Percentiles rank a stretch among this genome's conserved stretches.
phyloP scores from a whole-genome alignment of 2,113 vertebrate genomes.

The Pterocles orientalis region DNA sequence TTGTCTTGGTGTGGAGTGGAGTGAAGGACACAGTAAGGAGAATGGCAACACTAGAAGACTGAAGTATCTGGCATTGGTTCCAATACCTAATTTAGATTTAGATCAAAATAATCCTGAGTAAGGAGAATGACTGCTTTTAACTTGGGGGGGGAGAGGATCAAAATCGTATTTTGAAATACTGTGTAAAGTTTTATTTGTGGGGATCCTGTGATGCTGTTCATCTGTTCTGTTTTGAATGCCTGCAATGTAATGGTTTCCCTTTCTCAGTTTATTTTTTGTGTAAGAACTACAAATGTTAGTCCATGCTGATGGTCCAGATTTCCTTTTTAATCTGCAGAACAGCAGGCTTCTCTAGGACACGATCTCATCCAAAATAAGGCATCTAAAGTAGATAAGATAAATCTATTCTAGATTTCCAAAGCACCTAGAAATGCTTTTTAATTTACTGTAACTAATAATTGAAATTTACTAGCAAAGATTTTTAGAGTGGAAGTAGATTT shows the following conservation, averaged over 20 bases:
- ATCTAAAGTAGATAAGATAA: not conserved
- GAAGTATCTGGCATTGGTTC: not conserved
- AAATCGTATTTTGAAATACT: not conserved
- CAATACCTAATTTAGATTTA: not conserved
- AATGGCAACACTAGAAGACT: not conserved
- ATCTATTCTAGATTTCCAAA: not conserved
- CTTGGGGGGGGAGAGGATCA: rapidly evolving
- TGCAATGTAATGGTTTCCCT: not conserved
- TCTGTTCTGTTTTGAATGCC: not conserved
- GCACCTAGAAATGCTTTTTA: not conserved
- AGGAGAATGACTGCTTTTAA: not conserved
- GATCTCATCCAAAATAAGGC: not conserved
- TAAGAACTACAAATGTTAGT: not conserved
- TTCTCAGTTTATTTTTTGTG: not conserved
- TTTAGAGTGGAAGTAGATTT: not conserved
- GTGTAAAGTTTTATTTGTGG: not conserved
- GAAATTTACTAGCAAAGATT: not conserved
- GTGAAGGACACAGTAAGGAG: not conserved
- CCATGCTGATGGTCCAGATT: not conserved
- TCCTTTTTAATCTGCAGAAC: not conserved
- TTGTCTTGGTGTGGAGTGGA: not conserved
- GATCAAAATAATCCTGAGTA: not conserved
- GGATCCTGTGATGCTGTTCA: not conserved
- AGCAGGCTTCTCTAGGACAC: not conserved
- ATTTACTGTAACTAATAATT: not conserved